Evolutionary conservation across 2,888 invertebrate genomes (phyloP), one percentile per base, ranked within the genome.

Genomic region (Epistrophe grossulariae): DNA sequence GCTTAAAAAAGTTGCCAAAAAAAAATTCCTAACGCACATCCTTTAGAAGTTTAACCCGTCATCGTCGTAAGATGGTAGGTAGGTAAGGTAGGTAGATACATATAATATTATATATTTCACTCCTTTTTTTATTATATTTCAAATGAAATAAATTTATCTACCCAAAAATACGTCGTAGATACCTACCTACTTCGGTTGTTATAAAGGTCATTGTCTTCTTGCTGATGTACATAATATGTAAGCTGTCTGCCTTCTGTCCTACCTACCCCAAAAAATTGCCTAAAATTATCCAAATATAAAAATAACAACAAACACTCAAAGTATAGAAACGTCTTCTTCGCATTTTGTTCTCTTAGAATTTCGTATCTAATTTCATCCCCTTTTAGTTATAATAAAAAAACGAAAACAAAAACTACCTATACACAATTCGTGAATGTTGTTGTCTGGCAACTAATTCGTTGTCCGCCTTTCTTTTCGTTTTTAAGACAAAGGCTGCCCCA

Each of bases 371-470:
- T 80, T 72, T 68, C 77, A 79, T 76, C 66, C 84, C 64, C 35
- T 50, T 45, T 52, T 4, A n/a, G 24, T 15, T n/a, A 7, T 15
- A 50, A 40, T 17, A 62, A 31, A 55, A 55, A 68, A 24, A 59
- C 11, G 35, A 38, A 31, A 70, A 73, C n/a, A 45, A n/a, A 9
- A 66, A 0, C 31, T 7, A 15, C 35, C 50, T 74, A n/a, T n/a
- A 55, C 68, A 62, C 62, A 66, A 76, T 71, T 62, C 35, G 40
- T 57, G 15, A 31, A 48, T 50, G 28, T 72, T 71, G 59, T 72
- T 72, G 87, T 87, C 87, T 87, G 83, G 87, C 87, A 79, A 72
- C 87, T 76, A 76, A 83, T 40, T 71, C 83, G 70, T 76, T 74
- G 71, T 52, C 82, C 73, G 40, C 40, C 28, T 70, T 71, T 59